These are phyloP conservation scores for Pontoporia blainvillei DNA, from an alignment of 2,113 vertebrate genomes.

Conservation along the genomic window DNA sequence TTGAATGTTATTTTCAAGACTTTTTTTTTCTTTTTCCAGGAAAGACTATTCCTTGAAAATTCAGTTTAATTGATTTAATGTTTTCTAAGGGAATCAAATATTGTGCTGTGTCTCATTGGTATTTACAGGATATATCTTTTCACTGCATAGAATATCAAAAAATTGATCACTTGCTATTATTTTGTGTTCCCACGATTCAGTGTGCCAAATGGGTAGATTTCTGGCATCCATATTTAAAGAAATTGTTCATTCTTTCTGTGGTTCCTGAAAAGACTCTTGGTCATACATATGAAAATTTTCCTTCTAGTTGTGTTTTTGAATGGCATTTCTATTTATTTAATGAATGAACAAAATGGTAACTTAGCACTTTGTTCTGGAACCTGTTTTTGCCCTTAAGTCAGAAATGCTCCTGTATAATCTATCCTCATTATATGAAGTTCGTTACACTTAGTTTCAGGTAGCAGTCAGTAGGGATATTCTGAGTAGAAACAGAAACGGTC, in stretches of 20 bases:
- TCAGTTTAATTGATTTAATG: background rate
- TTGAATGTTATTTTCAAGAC: constrained; percentile 31
- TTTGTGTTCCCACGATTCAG: background rate
- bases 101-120: background rate
- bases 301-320: background rate
- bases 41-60: constrained; percentile 10
- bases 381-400: background rate
- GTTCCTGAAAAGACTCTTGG: background rate
- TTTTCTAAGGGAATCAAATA: background rate
- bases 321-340: background rate
- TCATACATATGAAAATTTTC: background rate
- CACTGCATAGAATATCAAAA: background rate
- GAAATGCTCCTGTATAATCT: background rate
- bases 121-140: background rate
- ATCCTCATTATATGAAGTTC: background rate
- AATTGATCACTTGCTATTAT: background rate
- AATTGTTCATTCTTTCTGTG: background rate
- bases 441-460: background rate
- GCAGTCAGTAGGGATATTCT: background rate
- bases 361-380: background rate
- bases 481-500: constrained; percentile 7
- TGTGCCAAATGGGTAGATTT: background rate
- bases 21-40: background rate
- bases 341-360: background rate
- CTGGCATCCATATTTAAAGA: background rate